Conservation (phyloP, 2,113 vertebrate genomes). For the Lichenostomus cassidix region DNA sequence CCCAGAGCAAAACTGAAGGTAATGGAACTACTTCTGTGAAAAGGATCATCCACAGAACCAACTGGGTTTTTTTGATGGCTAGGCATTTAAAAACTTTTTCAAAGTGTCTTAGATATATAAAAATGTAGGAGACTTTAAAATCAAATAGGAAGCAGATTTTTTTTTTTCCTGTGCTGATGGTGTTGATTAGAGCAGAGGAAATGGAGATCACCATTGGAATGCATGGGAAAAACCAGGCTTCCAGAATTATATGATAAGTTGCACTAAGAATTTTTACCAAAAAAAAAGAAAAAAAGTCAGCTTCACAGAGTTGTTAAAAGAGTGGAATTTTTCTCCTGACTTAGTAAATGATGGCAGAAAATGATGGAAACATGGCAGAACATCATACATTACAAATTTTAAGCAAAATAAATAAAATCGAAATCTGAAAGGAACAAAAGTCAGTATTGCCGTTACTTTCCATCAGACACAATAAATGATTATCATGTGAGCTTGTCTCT, state of each 20-base stretch:
- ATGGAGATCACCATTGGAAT: conserved; percentile 53
- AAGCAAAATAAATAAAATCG: neutral
- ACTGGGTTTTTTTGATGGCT: neutral
- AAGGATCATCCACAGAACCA: neutral
- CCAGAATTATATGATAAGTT: neutral
- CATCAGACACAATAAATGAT: neutral
- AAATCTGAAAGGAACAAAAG: neutral
- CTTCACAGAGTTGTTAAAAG: neutral
- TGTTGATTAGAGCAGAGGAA: conserved; percentile 63
- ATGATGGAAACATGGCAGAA: neutral
- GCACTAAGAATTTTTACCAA: neutral
- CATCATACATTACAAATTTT: neutral
- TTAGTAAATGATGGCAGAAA: neutral
- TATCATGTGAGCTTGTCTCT: neutral
- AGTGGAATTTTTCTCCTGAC: neutral
- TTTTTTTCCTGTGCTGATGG: conserved; percentile 15
- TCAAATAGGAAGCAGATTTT: conserved; percentile 36
- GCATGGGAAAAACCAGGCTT: conserved; percentile 47
- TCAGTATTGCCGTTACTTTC: neutral
- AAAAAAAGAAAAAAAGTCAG: neutral
- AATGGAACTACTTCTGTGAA: neutral
- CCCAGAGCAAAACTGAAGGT: neutral
- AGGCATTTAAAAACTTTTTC: neutral
- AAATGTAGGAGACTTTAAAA: conserved; percentile 16
- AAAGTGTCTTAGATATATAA: neutral